These are phyloP conservation scores for Onchidella celtica DNA, from an alignment of 2,888 invertebrate species.

Conservation along the genomic window DNA sequence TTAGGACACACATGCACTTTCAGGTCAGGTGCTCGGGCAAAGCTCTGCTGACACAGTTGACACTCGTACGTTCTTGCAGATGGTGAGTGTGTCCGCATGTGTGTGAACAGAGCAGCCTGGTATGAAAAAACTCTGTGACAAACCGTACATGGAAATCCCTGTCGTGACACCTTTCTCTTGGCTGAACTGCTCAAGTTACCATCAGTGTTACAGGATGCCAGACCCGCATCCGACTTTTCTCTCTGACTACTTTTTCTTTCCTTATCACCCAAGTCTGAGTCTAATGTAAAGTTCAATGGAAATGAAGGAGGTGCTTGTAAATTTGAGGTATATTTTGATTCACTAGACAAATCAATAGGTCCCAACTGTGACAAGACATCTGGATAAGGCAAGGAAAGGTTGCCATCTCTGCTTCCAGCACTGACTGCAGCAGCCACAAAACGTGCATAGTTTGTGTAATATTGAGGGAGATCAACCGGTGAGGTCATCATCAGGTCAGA, in stretches of 20 bases:
- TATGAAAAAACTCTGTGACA: slow-evolving; percentile 60
- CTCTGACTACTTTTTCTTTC: no score
- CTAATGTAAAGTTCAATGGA: no score
- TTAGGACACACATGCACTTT: slow-evolving; percentile 64
- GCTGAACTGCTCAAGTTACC: no score
- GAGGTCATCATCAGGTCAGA: background rate
- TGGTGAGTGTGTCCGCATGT: slow-evolving; percentile 61
- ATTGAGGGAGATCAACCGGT: slow-evolving; percentile 13
- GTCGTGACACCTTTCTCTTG: slow-evolving; percentile 1
- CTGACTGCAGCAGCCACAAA: background rate
- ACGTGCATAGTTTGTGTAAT: background rate
- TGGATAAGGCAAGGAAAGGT: background rate
- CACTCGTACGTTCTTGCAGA: slow-evolving; percentile 57
- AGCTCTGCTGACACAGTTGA: slow-evolving; percentile 60
- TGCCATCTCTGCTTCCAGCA: background rate
- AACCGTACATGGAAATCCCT: slow-evolving; percentile 56
- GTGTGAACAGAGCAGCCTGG: slow-evolving; percentile 61
- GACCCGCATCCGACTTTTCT: no score
- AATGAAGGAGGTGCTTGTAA: no score
- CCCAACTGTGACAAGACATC: background rate
- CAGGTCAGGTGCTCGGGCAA: slow-evolving; percentile 58
- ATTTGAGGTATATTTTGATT: no score
- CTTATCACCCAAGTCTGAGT: no score
- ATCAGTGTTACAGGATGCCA: no score
- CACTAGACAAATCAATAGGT: background rate